A percentile compares a stretch with the other conserved stretches of the same genome.
These are phyloP conservation scores for Masnerella sp. DNA, from an alignment of 2,888 invertebrate genomes.

Conservation along the genomic window DNA sequence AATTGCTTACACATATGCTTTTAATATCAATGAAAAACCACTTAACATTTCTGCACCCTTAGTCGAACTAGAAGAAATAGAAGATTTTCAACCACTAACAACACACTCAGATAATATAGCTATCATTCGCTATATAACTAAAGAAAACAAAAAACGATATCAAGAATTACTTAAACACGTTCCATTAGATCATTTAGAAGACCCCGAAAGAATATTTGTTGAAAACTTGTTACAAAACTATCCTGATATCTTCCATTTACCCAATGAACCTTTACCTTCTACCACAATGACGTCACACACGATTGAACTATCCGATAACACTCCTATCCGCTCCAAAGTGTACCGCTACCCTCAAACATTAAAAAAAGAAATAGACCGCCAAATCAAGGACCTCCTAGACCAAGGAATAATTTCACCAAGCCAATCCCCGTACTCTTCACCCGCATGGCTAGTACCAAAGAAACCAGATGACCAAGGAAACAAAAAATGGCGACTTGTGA, in stretches of 20 bases:
- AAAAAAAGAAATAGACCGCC: neutral
- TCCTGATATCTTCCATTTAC: neutral
- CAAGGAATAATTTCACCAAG: conserved; percentile 1
- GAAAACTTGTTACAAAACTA: no score
- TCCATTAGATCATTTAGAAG: no score
- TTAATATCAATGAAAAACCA: neutral
- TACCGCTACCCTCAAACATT: neutral
- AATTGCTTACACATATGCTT: neutral
- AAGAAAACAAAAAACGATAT: neutral
- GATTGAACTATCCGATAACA: neutral
- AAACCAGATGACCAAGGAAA: neutral
- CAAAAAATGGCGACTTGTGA: no score
- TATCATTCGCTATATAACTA: no score
- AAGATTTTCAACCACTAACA: neutral
- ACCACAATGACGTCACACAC: neutral
- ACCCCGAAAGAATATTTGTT: no score
- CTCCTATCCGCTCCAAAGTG: neutral
- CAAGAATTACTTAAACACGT: neutral
- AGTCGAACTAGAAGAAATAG: neutral
- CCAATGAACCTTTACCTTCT: neutral
- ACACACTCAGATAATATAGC: neutral
- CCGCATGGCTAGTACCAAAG: neutral
- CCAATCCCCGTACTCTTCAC: no score
- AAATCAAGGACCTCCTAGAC: neutral
- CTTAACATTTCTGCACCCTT: neutral